phyloP scores from a whole-genome alignment of 2,113 vertebrate species.

The Hiodon alosoides region DNA sequence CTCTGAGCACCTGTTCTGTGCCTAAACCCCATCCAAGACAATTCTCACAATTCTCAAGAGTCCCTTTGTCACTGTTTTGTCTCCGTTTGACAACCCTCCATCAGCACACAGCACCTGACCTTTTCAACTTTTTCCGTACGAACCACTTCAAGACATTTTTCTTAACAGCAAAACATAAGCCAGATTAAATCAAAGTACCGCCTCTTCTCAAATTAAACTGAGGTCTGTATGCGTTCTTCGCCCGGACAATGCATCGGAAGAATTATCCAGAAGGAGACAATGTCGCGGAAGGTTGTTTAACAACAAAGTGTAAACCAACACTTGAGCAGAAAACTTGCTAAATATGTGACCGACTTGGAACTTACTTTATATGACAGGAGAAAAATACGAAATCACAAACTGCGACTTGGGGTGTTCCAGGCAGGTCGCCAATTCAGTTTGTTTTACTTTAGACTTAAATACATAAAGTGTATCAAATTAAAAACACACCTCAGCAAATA shows the following conservation, averaged over 20 bases:
- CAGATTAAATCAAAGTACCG: constrained; percentile 19
- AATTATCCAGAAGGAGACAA: neutral
- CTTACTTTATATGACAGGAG: neutral
- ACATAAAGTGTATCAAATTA: no score
- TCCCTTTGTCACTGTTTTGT: constrained; percentile 8
- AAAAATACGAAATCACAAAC: neutral
- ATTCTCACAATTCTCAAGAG: constrained; percentile 17
- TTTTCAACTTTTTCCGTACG: neutral
- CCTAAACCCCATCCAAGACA: constrained; percentile 5
- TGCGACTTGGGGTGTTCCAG: no score
- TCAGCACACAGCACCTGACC: constrained; percentile 18
- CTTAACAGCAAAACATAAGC: constrained; percentile 17
- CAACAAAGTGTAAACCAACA: no score
- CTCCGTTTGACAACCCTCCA: constrained; percentile 1
- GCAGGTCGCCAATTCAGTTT: no score
- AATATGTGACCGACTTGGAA: no score
- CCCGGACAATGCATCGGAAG: neutral
- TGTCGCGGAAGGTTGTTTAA: no score
- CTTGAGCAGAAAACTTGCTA: no score
- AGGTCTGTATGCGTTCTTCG: neutral
- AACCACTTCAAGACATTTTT: constrained; percentile 19
- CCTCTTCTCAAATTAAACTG: neutral
- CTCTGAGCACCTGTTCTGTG: constrained; percentile 19
- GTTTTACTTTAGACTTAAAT: no score
- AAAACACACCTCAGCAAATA: no score